phyloP scores from a whole-genome alignment of 2,888 invertebrate species.

The Pseudococcus viburni region DNA sequence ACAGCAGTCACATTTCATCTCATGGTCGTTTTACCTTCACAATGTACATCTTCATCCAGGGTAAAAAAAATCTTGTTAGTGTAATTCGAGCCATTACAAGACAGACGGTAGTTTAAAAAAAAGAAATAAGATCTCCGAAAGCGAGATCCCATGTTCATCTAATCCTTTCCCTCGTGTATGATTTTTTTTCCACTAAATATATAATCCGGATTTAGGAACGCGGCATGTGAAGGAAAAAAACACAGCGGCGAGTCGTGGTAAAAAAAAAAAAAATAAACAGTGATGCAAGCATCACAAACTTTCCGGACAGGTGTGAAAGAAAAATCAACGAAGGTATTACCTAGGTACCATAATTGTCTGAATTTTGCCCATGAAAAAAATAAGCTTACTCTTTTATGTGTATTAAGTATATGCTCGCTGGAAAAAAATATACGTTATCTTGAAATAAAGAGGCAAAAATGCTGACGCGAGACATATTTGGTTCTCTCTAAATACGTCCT shows the following conservation, averaged over 20 bases:
- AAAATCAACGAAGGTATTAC: no score
- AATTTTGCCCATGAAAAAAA: no score
- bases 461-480: no score
- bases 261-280: not conserved
- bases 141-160: slow-evolving; percentile 15
- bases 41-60: not conserved
- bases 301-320: no score
- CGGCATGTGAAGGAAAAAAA: not conserved
- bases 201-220: slow-evolving; percentile 40
- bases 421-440: no score
- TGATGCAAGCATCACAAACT: no score
- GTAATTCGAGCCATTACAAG: slow-evolving; percentile 32
- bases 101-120: slow-evolving; percentile 19
- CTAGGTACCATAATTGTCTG: no score
- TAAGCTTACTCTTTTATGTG: no score
- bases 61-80: not conserved
- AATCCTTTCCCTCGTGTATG: slow-evolving; percentile 27
- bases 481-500: no score
- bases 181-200: not conserved
- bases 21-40: not conserved
- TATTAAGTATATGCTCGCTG: no score
- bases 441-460: no score
- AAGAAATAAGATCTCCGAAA: slow-evolving; percentile 10
- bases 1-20: not conserved
- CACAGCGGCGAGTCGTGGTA: slow-evolving; percentile 25